Evolutionary conservation across 2,113 vertebrate genomes (phyloP), one percentile per base, ranked within the genome.

Genomic region (Taxidea taxus): DNA sequence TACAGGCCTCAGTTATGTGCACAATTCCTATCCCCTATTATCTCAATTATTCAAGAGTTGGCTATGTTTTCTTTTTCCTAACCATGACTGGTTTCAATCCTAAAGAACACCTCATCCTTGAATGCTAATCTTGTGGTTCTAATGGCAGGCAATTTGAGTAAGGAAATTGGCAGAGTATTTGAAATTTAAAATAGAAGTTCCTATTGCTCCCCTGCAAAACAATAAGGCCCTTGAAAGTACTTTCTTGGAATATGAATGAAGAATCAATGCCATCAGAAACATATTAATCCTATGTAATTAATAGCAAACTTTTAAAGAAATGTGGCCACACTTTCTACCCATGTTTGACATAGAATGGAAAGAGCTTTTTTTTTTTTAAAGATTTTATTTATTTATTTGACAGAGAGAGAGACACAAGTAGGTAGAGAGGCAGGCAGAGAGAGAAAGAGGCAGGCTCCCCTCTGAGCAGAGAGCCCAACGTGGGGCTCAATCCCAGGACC

Each of bases 121-220:
- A 95, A 96, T 96, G 80, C 93, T 97, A 97, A 96, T 98, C 82
- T 95, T 58, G 37, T 95, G 81, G 80, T 90, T 94, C 84, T 95
- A 87, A 97, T 96, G 93, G 94, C 14, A 93, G 56, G 95, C 80
- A 94, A 93, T 98, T 97, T 97, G 84, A 58, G 80, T 64, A 80
- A 96, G 96, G 42, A 97, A 98, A 97, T 92, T 92, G 90, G 95
- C 80, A 95, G 95, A 39, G 27, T 77, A 90, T 96, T 97, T 94
- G 58, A 88, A 96, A 81, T 97, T 95, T 93, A 93, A 97, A 95
- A 87, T 77, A 91, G 89, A 95, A 92, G 86, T 93, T 94, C n/a
- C 66, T 87, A 34, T 70, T 85, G 84, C 87, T 96, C 5, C 66
- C 56, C 39, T 85, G n/a, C 21, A 92, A 83, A 96, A 95, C 23